Evolutionary conservation across 2,888 invertebrate species (phyloP).

Genomic region (Meganola albula): DNA sequence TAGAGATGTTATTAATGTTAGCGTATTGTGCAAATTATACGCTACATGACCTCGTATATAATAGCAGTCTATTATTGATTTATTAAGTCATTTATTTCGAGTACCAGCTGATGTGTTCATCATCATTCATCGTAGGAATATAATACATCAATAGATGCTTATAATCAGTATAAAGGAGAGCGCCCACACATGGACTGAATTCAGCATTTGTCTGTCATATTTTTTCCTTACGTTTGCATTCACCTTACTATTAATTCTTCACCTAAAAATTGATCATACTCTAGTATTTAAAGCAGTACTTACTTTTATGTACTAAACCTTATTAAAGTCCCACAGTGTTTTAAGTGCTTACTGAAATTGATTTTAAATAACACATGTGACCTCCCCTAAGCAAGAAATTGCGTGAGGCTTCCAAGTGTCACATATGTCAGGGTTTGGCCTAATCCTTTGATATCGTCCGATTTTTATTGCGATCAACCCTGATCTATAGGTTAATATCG

Average conservation of each 20-base stretch:
- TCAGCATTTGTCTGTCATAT: too few species aligned
- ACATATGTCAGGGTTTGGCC: constrained; percentile 72
- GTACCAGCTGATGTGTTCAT: constrained; percentile 54
- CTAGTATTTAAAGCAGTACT: too few species aligned
- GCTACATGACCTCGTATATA: constrained; percentile 53
- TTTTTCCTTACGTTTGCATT: too few species aligned
- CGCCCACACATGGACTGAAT: too few species aligned
- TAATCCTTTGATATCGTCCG: constrained; percentile 68
- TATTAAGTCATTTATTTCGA: constrained; percentile 51
- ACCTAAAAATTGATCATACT: too few species aligned
- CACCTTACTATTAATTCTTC: too few species aligned
- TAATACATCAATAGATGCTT: too few species aligned
- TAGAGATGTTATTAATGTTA: constrained; percentile 48
- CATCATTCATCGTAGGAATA: too few species aligned
- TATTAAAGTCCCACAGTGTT: constrained; percentile 35
- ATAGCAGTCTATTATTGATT: constrained; percentile 58
- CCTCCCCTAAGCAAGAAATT: constrained; percentile 53
- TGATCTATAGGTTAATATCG: constrained; percentile 68
- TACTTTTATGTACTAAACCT: too few species aligned
- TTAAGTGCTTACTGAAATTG: constrained; percentile 54
- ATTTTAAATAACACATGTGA: constrained; percentile 55
- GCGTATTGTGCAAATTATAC: constrained; percentile 59
- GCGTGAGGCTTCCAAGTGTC: constrained; percentile 65
- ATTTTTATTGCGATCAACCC: constrained; percentile 70
- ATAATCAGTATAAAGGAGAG: too few species aligned